Evolutionary conservation across 2,113 vertebrate species (phyloP).

Genomic region (Neomonachus schauinslandi): DNA sequence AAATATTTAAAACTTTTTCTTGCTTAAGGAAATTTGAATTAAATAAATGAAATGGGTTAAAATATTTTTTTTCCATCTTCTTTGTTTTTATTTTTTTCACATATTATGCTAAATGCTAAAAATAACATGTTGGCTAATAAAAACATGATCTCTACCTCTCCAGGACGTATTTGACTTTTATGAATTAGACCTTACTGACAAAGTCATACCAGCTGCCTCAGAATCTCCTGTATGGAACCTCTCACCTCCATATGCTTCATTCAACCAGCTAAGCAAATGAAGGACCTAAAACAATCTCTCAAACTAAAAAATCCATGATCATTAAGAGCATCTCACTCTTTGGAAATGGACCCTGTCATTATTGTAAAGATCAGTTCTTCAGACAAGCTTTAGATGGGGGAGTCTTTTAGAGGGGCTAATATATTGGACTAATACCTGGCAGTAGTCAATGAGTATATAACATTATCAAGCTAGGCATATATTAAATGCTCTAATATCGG

Average conservation of each 20-base stretch:
- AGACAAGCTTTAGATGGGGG: background rate
- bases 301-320: background rate
- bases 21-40: background rate
- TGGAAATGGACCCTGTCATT: background rate
- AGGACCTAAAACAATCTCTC: background rate
- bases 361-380: background rate
- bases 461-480: background rate
- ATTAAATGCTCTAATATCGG: background rate
- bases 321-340: background rate
- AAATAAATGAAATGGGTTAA: background rate
- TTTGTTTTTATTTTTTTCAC: background rate
- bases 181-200: background rate
- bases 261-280: background rate
- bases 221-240: background rate
- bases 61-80: background rate
- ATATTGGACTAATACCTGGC: background rate
- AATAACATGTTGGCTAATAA: background rate
- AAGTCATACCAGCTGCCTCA: background rate
- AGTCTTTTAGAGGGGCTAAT: background rate
- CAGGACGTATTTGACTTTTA: background rate
- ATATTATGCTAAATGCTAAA: background rate
- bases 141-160: background rate
- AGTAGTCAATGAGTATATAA: background rate
- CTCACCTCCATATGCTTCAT: background rate
- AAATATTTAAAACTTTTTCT: background rate